Evolutionary conservation across 64 coral and sea anemone species (phyloP).

Genomic region (Dendrophyllia cribrosa): DNA sequence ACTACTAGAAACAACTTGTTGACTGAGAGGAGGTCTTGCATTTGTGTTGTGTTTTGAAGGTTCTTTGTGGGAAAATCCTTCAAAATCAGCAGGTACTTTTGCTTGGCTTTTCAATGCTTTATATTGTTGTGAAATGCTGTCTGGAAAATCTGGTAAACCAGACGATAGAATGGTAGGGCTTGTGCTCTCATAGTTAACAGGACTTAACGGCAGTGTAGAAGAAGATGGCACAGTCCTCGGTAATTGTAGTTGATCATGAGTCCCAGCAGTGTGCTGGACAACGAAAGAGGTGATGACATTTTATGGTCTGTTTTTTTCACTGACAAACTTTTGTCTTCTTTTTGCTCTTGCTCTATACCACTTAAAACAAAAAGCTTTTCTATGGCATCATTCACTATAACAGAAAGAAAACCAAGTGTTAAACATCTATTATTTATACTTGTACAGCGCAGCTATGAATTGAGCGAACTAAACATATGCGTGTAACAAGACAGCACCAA

Average conservation of each 20-base stretch:
- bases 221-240: not conserved
- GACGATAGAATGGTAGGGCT: not conserved
- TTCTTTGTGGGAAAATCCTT: not conserved
- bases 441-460: not conserved
- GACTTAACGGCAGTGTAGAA: not conserved
- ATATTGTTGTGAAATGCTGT: conserved; percentile 18
- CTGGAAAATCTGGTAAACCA: conserved; percentile 32
- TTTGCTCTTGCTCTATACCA: conserved; percentile 12
- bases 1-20: not conserved
- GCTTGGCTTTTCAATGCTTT: not conserved
- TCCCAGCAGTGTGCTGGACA: not conserved
- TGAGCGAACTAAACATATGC: too few species aligned
- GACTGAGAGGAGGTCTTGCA: not conserved
- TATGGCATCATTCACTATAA: conserved; percentile 80
- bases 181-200: not conserved
- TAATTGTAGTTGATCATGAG: not conserved
- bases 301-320: not conserved
- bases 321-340: not conserved
- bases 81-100: not conserved
- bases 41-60: not conserved
- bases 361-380: conserved; percentile 83
- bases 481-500: too few species aligned
- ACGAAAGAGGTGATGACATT: too few species aligned
- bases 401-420: not conserved
- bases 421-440: too few species aligned